Evolutionary conservation across 2,797 vertebrate genomes (phyloP).

Genomic region (Dromococcyx pavoninus): DNA sequence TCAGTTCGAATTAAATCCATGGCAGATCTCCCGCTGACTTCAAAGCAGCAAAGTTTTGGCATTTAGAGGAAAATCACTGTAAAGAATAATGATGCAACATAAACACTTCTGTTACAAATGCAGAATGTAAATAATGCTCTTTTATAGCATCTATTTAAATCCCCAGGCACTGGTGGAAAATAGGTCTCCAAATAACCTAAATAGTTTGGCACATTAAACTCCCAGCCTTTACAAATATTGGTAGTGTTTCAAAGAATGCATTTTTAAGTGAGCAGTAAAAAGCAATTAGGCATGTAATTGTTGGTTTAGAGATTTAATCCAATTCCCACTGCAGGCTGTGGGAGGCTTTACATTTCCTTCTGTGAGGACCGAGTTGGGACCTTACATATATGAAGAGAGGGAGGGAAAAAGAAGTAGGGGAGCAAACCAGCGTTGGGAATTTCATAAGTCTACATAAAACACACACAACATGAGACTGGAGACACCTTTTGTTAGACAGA

Average conservation of each 20-base stretch:
- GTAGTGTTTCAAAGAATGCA: conserved; percentile 58
- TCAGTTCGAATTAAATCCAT: background rate
- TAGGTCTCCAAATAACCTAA: conserved; percentile 37
- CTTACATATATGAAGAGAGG: background rate
- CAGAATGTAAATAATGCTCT: conserved; percentile 23
- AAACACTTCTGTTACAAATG: background rate
- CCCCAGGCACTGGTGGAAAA: conserved; percentile 14
- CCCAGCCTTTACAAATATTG: conserved; percentile 51
- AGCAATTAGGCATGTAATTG: conserved; percentile 64
- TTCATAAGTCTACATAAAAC: background rate
- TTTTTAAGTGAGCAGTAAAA: conserved; percentile 68
- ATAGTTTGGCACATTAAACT: conserved; percentile 36
- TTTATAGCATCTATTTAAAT: conserved; percentile 10
- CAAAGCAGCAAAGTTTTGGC: background rate
- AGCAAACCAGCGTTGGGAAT: background rate
- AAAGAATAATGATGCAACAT: background rate
- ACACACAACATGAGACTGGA: background rate
- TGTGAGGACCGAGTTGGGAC: background rate
- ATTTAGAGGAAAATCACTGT: background rate
- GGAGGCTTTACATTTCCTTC: background rate
- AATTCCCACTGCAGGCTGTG: conserved; percentile 30
- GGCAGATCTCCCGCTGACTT: background rate
- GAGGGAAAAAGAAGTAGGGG: background rate
- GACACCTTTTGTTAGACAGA: background rate
- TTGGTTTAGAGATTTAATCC: conserved; percentile 51